phyloP scores from a whole-genome alignment of 1,140 invertebrate species.

The Drosophila leontia region DNA sequence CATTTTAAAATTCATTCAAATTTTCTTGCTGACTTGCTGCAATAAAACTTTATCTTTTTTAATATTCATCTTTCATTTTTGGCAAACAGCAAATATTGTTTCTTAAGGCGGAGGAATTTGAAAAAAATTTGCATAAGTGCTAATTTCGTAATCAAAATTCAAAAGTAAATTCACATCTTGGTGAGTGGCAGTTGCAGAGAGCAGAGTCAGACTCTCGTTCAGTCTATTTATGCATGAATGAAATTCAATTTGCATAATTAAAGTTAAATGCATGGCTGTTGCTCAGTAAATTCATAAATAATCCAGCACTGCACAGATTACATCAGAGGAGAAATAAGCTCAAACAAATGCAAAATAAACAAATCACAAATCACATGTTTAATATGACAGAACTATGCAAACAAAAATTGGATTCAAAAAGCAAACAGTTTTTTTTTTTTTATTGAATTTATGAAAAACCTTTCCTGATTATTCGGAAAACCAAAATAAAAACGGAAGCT shows the following conservation, averaged over 20 bases:
- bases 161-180: constrained; percentile 72
- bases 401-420: constrained; percentile 25
- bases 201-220: constrained; percentile 34
- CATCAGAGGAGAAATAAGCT: constrained; percentile 20
- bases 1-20: constrained; percentile 29
- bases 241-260: constrained; percentile 79
- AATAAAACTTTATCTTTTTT: constrained; percentile 20
- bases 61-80: constrained; percentile 40
- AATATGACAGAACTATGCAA: constrained; percentile 44
- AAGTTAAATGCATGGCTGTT: constrained; percentile 66
- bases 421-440: constrained; percentile 1
- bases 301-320: constrained; percentile 27
- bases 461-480: background rate
- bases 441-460: background rate
- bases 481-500: background rate
- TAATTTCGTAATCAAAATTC: constrained; percentile 77
- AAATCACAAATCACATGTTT: constrained; percentile 41
- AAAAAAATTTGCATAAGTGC: constrained; percentile 71
- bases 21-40: constrained; percentile 37
- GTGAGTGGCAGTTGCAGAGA: constrained; percentile 5
- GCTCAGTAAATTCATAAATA: constrained; percentile 51
- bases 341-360: constrained; percentile 48
- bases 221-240: constrained; percentile 71
- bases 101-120: constrained; percentile 8
- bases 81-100: constrained; percentile 52